Conservation (phyloP, 1,140 invertebrate genomes). For the Bombus pascuorum region DNA sequence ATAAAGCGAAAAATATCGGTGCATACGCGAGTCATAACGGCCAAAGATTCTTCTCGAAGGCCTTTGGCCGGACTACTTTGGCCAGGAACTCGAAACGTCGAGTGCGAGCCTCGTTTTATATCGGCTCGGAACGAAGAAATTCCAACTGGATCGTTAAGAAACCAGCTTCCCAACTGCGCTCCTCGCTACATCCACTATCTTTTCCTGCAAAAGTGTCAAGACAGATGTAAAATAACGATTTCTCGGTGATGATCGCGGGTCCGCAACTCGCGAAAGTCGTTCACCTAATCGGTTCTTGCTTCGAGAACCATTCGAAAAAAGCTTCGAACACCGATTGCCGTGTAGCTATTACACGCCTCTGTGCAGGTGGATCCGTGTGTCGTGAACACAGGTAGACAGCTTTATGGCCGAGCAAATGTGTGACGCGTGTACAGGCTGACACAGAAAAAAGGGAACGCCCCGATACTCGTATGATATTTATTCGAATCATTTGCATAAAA, state of each 20-base stretch:
- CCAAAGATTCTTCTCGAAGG: conserved; percentile 43
- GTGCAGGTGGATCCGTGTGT: background rate
- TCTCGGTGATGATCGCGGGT: too few species aligned
- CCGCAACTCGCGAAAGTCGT: background rate
- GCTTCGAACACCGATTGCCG: background rate
- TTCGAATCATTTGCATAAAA: background rate
- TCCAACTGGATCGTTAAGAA: conserved; percentile 46
- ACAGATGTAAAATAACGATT: conserved; percentile 8
- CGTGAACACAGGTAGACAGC: background rate
- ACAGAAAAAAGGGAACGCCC: background rate
- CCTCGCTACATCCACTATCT: background rate
- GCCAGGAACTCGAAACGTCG: conserved; percentile 35
- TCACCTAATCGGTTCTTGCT: background rate
- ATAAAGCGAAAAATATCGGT: background rate
- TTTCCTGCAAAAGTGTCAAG: background rate
- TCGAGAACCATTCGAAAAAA: background rate
- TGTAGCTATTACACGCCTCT: background rate
- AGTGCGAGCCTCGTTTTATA: conserved; percentile 11
- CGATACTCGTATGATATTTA: background rate
- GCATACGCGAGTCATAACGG: conserved; percentile 23
- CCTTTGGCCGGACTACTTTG: conserved; percentile 60
- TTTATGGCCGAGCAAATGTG: background rate
- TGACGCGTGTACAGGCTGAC: background rate
- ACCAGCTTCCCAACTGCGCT: background rate
- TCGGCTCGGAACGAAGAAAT: conserved; percentile 23